Evolutionary conservation across 2,888 invertebrate species (phyloP).

Genomic region (Polyploca ridens): DNA sequence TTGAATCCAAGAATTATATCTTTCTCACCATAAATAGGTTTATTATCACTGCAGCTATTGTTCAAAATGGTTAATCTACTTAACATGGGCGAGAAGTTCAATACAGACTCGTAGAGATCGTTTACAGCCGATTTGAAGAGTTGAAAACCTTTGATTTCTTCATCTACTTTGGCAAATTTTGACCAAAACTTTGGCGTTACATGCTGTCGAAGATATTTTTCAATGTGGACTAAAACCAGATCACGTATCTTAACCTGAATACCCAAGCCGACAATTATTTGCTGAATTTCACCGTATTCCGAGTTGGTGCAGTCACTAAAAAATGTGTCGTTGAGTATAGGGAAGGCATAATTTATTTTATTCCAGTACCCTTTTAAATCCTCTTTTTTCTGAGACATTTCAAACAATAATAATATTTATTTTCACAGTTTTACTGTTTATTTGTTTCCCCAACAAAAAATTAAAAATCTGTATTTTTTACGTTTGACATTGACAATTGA

Average conservation of each 20-base stretch:
- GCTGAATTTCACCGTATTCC: slow-evolving; percentile 73
- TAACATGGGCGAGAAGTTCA: slow-evolving; percentile 82
- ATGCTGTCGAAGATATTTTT: slow-evolving; percentile 85
- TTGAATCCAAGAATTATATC: slow-evolving; percentile 85
- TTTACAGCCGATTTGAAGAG: slow-evolving; percentile 88
- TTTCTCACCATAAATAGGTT: slow-evolving; percentile 81
- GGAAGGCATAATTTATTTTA: slow-evolving; percentile 76
- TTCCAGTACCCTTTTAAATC: slow-evolving; percentile 74
- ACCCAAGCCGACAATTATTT: slow-evolving; percentile 66
- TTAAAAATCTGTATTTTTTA: too few relatives aligned
- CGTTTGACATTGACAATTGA: too few relatives aligned
- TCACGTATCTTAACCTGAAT: slow-evolving; percentile 74
- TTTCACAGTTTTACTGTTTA: neutral
- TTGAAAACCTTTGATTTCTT: slow-evolving; percentile 85
- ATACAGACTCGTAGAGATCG: slow-evolving; percentile 84
- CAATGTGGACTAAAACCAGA: slow-evolving; percentile 75
- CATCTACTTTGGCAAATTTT: slow-evolving; percentile 81
- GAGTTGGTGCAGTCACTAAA: slow-evolving; percentile 64
- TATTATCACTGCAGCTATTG: slow-evolving; percentile 68
- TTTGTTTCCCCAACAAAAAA: too few relatives aligned
- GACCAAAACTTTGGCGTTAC: slow-evolving; percentile 88
- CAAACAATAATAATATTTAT: neutral
- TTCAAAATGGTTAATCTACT: slow-evolving; percentile 83
- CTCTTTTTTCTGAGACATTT: slow-evolving; percentile 62
- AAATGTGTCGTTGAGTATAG: slow-evolving; percentile 71